phyloP scores from a whole-genome alignment of 1,140 invertebrate species.

The Drosophila eugracilis region DNA sequence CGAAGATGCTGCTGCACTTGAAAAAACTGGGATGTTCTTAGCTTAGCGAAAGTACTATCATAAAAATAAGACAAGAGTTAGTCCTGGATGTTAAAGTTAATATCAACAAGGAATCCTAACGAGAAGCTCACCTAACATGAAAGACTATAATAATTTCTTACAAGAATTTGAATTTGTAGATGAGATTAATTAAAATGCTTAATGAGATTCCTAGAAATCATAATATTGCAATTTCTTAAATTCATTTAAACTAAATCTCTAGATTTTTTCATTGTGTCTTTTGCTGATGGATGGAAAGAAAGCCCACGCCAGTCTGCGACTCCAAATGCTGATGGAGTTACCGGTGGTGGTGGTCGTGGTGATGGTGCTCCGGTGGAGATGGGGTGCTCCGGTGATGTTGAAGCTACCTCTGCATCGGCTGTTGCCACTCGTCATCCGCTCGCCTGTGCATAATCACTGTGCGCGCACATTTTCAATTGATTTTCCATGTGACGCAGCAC shows the following conservation, averaged over 20 bases:
- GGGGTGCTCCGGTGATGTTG: constrained; percentile 8
- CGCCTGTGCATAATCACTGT: constrained; percentile 72
- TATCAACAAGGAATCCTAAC: no score
- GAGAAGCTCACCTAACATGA: no score
- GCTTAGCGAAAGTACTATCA: neutral
- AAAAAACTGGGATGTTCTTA: neutral
- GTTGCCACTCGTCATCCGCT: constrained; percentile 37
- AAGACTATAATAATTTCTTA: no score
- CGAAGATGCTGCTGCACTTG: constrained; percentile 49
- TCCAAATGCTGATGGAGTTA: constrained; percentile 37
- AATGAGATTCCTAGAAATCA: no score
- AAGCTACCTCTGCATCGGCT: constrained; percentile 19
- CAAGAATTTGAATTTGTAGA: no score
- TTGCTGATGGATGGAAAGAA: constrained; percentile 48
- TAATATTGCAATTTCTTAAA: no score
- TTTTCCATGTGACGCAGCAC: constrained; percentile 80
- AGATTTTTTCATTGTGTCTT: constrained; percentile 9
- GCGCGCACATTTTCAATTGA: constrained; percentile 73
- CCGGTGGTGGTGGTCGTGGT: constrained; percentile 3
- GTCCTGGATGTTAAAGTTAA: no score
- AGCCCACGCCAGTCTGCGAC: constrained; percentile 59
- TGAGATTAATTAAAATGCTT: no score
- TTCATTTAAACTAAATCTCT: neutral
- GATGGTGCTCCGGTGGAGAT: constrained; percentile 22
- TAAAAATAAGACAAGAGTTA: neutral